Conservation (phyloP, 1,140 invertebrate species). For the Proctacanthus coquilletti region DNA sequence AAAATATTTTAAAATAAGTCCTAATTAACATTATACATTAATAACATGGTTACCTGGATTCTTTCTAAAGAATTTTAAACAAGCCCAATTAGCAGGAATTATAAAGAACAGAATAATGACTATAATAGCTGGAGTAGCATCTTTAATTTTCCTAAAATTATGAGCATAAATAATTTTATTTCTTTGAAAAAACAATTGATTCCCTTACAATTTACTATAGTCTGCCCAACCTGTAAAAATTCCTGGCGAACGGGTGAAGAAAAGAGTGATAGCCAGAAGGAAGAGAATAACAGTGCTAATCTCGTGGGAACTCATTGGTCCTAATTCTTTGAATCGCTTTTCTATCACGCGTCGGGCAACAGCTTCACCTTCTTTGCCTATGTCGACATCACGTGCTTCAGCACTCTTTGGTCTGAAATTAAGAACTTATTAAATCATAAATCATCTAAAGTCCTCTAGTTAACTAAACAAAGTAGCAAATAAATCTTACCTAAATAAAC, state of each 20-base stretch:
- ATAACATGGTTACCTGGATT: not conserved
- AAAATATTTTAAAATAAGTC: slow-evolving; percentile 2
- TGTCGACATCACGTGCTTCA: slow-evolving; percentile 37
- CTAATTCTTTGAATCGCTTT: slow-evolving; percentile 58
- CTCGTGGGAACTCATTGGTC: slow-evolving; percentile 70
- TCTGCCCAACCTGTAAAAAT: slow-evolving; percentile 25
- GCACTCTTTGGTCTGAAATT: slow-evolving; percentile 38
- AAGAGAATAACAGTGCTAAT: slow-evolving; percentile 59
- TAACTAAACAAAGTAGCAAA: not conserved
- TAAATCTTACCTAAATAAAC: slow-evolving; percentile 34
- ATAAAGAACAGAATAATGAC: slow-evolving; percentile 67
- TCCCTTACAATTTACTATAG: slow-evolving; percentile 12
- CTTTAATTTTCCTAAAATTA: slow-evolving; percentile 40
- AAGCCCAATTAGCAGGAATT: slow-evolving; percentile 59
- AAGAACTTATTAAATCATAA: not conserved
- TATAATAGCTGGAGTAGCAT: slow-evolving; percentile 68
- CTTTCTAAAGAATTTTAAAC: slow-evolving; percentile 32
- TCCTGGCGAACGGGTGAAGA: slow-evolving; percentile 74
- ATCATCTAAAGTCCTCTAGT: not conserved
- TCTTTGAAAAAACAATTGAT: slow-evolving; percentile 1
- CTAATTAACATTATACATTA: not conserved
- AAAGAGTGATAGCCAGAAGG: slow-evolving; percentile 59
- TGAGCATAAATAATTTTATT: too few species aligned
- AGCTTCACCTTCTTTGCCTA: slow-evolving; percentile 40
- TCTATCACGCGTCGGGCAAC: slow-evolving; percentile 49